phyloP scores from a whole-genome alignment of 2,797 vertebrate species.

The Myotis findleyi region DNA sequence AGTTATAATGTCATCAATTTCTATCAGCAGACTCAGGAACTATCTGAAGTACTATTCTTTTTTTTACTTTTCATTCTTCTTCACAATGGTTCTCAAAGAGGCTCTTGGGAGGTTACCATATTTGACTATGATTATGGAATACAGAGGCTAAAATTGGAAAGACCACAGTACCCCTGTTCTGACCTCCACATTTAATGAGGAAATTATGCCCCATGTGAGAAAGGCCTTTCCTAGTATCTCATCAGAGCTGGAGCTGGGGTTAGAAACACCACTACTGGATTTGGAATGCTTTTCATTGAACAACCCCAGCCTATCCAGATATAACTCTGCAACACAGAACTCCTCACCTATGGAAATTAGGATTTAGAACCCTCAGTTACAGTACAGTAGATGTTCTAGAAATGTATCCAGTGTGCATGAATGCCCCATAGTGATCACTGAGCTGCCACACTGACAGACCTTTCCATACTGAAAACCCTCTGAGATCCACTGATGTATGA shows the following conservation, averaged over 20 bases:
- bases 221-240: not conserved
- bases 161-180: not conserved
- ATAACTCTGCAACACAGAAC: not conserved
- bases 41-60: not conserved
- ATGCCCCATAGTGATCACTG: not conserved
- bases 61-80: not conserved
- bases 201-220: not conserved
- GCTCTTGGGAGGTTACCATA: not conserved
- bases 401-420: not conserved
- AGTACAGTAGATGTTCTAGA: not conserved
- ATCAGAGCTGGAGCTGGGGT: not conserved
- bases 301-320: not conserved
- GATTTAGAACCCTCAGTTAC: not conserved
- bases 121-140: not conserved
- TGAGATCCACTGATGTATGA: not conserved
- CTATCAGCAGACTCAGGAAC: not conserved
- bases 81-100: not conserved
- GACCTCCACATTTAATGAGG: not conserved
- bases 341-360: not conserved
- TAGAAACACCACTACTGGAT: not conserved
- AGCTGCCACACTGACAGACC: not conserved
- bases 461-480: not conserved
- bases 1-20: not conserved
- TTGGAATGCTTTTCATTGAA: not conserved
- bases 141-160: constrained; percentile 17